Conservation (phyloP, 2,888 invertebrate species). For the Thecophora atra region DNA sequence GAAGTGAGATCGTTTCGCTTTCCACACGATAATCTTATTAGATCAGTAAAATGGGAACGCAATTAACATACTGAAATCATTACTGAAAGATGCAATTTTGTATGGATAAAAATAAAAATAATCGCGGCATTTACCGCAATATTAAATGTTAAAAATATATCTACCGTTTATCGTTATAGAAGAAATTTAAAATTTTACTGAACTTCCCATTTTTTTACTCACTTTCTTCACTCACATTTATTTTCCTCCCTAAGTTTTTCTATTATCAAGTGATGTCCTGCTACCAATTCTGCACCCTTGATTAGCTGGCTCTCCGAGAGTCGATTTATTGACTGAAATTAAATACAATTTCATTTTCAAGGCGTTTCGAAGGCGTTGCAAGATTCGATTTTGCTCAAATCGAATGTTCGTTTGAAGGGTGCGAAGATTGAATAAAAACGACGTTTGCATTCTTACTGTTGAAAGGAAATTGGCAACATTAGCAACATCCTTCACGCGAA, state of each 20-base stretch:
- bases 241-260: slow-evolving; percentile 39
- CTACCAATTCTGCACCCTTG: slow-evolving; percentile 40
- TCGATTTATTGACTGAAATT: slow-evolving; percentile 54
- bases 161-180: too few relatives aligned
- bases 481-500: slow-evolving; percentile 22
- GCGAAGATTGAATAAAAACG: not conserved
- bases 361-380: slow-evolving; percentile 20
- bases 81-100: too few relatives aligned
- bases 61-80: too few relatives aligned
- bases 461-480: slow-evolving; percentile 31
- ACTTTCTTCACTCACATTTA: too few relatives aligned
- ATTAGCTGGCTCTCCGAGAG: slow-evolving; percentile 60
- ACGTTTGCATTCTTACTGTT: not conserved
- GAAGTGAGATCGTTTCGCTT: too few relatives aligned
- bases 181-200: too few relatives aligned
- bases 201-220: too few relatives aligned
- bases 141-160: too few relatives aligned
- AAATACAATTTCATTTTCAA: not conserved
- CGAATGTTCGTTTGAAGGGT: not conserved
- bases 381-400: slow-evolving; percentile 1
- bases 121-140: too few relatives aligned
- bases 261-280: slow-evolving; percentile 3
- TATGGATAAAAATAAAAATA: too few relatives aligned
- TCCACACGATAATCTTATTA: too few relatives aligned
- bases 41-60: too few relatives aligned